A percentile compares a stretch with the other conserved stretches of the same genome.
Evolutionary conservation across 2,113 vertebrate species (phyloP).

Genomic region (Hypocryptadius cinnamomeus): DNA sequence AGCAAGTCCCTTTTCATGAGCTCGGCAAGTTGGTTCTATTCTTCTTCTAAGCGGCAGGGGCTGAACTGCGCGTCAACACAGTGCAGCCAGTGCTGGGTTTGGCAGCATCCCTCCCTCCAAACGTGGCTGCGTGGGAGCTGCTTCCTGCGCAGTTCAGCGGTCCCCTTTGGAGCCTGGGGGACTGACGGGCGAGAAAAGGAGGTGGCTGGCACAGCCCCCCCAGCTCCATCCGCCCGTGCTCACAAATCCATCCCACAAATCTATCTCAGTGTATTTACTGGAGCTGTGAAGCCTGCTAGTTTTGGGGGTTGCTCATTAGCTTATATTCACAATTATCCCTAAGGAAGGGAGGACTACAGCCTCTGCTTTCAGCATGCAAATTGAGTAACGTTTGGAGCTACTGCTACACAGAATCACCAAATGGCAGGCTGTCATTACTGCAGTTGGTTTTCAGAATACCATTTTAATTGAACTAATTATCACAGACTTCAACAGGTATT

Average conservation of each 20-base stretch:
- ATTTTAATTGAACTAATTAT: slow-evolving; percentile 36
- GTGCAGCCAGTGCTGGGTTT: neutral
- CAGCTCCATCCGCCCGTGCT: fast-evolving
- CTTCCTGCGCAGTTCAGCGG: fast-evolving
- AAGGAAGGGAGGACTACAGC: neutral
- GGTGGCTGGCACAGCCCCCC: neutral
- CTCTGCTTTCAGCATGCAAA: neutral
- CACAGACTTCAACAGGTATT: slow-evolving; percentile 27
- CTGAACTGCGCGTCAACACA: neutral
- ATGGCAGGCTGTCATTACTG: neutral
- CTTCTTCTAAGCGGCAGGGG: neutral
- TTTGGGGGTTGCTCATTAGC: neutral
- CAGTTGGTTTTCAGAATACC: neutral
- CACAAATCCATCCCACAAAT: neutral
- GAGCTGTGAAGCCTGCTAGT: neutral
- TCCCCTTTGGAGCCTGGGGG: neutral
- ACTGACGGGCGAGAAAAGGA: neutral
- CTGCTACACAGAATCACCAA: neutral
- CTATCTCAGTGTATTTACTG: neutral
- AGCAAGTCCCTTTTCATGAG: neutral
- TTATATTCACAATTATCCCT: neutral
- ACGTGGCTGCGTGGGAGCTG: fast-evolving
- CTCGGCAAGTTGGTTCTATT: neutral
- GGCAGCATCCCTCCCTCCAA: neutral
- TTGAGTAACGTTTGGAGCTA: neutral